Evolutionary conservation across 2,888 invertebrate genomes (phyloP), one percentile per base, ranked within the genome.

Genomic region (Melinopterus prodromus): DNA sequence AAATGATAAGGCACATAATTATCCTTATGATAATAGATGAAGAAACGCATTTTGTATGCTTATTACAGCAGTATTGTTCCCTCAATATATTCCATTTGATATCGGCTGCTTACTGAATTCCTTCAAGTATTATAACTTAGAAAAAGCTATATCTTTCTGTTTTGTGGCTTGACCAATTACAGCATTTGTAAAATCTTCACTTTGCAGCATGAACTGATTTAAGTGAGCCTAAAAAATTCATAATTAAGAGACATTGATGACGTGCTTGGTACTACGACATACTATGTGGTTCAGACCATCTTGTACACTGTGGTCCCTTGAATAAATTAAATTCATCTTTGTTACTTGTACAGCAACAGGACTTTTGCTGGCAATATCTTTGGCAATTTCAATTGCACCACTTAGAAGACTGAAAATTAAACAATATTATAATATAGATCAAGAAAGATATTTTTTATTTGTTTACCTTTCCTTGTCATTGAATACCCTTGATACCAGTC

Each of bases 261-360:
- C 38, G 15, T 16, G 5, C 6, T 14, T n/a, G 38, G 16, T 6
- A 16, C 14, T 16, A 76, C 7, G 36, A 92, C 95, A 93, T 90
- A 98, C 98, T 89, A 98, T 95, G 86, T 97, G 96, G 84, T 97
- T 93, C n/a, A 99, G 90, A 12, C 98, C 97, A 79, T 98, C 96
- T 83, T 95, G 92, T 15, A 95, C 96, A 0, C 95, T 91, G 86
- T 98, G 97, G 88, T 98, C 97, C 85, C 97, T 92, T 0, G 98
- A 95, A 89, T 96, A 98, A 9, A 96, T 92, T 35, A 99, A 87
- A 85, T 92, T 95, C 78, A 93, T 90, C 88, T 99, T 99, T 0
- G 97, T 96, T 4, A 95, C 94, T 88, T 99, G 99, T 0, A 99
- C 95, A 0, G 99, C 99, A 5, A 99, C 94, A 0, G 99, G 99